Conservation (phyloP, 2,888 invertebrate genomes). For the Dryobota labecula region DNA sequence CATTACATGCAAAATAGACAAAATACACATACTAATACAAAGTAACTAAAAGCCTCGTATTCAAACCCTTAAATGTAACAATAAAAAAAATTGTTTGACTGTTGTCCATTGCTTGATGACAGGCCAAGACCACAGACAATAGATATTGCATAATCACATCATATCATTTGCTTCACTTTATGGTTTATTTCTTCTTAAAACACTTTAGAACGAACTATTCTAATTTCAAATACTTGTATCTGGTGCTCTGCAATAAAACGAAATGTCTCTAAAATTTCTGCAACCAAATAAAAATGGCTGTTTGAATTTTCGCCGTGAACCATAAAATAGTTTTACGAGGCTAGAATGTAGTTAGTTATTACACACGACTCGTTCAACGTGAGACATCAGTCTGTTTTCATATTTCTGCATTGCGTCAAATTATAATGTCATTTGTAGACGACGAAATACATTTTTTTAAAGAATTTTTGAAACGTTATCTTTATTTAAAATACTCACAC, state of each 20-base stretch:
- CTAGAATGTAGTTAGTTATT: constrained; percentile 78
- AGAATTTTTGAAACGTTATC: background rate
- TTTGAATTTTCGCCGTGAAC: constrained; percentile 76
- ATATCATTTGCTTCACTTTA: too few species aligned
- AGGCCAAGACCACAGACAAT: too few species aligned
- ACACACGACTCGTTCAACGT: constrained; percentile 67
- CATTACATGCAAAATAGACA: too few species aligned
- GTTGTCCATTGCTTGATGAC: too few species aligned
- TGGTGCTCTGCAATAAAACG: constrained; percentile 33
- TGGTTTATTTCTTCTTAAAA: background rate
- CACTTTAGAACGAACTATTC: background rate
- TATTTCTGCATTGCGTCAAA: constrained; percentile 73
- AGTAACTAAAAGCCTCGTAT: too few species aligned
- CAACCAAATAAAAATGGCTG: constrained; percentile 72
- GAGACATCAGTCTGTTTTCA: constrained; percentile 61
- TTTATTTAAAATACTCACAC: background rate
- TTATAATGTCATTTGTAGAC: constrained; percentile 33
- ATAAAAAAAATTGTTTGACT: too few species aligned
- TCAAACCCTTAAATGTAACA: too few species aligned
- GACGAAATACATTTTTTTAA: background rate
- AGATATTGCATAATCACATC: too few species aligned
- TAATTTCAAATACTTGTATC: constrained; percentile 28
- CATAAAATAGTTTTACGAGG: constrained; percentile 83
- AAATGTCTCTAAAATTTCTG: constrained; percentile 34
- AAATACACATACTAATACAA: too few species aligned